Base-by-base conservation (phyloP, 1,140 invertebrate species). In the Drosophila gunungcola region DNA sequence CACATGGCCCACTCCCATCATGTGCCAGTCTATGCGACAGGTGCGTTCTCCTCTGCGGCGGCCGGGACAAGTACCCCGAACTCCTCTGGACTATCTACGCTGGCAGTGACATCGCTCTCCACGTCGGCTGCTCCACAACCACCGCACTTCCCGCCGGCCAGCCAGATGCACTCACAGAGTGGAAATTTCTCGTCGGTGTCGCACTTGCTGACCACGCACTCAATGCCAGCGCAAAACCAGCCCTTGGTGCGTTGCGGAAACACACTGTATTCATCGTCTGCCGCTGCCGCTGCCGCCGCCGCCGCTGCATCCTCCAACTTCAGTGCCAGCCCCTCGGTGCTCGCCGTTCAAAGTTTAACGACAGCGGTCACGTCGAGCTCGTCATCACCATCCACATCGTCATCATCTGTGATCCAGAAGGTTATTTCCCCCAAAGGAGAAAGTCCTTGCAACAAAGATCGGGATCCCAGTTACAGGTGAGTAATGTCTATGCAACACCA, bases 381-480 rank as follows among this genome's bases (percentile, higher is more conserved):
- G 13, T 63, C 70, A 55, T 49, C 63, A 2, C 9, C 74, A 45
- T 61, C 80, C 5, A 53, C 73, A 55, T 43, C 56, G 43, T 77
- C 81, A 55, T 73, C 86, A 77, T 88, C 91, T 91, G 93, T 81
- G 84, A 93, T 92, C 60, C 75, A 93, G 91, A 69, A 85, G 73
- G 89, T 93, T 13, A 93, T 96, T 92, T 96, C 96, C 12, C 96
- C 96, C 6, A 94, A 96, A 73, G 95, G 95, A 53, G 96, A 96
- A 83, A 96, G 95, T 91, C 96, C 96, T 5, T 95, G 93, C 73
- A 93, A 92, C 70, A 94, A 96, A 73, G 96, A 97, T 91, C 94
- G 96, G 63, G 96, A 97, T 67, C 96, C 96, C 80, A 96, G 95
- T 92, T 97, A 97, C 93, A 97, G 96, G 96, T 97, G 94, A 53